phyloP scores from a whole-genome alignment of 1,140 invertebrate genomes.

The Metaphire vulgaris region DNA sequence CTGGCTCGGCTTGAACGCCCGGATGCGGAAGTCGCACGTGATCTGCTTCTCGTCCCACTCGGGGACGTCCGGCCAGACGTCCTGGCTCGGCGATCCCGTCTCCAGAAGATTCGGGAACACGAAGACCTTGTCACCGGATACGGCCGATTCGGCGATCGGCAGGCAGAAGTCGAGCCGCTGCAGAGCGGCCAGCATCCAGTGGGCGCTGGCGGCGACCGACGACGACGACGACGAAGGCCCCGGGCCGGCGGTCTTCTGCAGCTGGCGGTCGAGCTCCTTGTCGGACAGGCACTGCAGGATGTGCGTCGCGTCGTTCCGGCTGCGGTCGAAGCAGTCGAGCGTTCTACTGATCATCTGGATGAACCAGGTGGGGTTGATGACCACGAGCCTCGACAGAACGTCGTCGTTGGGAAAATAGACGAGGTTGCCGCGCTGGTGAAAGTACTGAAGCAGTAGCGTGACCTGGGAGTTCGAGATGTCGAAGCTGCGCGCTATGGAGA shows the following conservation, averaged over 20 bases:
- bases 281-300: conserved; percentile 25
- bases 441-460: conserved; percentile 28
- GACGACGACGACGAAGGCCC: too few species aligned
- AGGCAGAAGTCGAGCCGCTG: conserved; percentile 28
- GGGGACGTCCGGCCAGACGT: conserved; percentile 31
- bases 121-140: conserved; percentile 14
- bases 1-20: conserved; percentile 22
- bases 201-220: conserved; percentile 13
- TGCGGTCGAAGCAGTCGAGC: conserved; percentile 23
- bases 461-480: conserved; percentile 28
- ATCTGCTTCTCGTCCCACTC: conserved; percentile 33
- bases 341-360: conserved; percentile 22
- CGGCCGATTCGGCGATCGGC: conserved; percentile 15
- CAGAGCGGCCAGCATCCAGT: conserved; percentile 30
- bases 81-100: conserved; percentile 27
- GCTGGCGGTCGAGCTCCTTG: conserved; percentile 29
- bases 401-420: conserved; percentile 27
- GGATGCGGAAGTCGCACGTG: conserved; percentile 30
- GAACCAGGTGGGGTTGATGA: conserved; percentile 31
- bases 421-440: conserved; percentile 29
- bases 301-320: neutral
- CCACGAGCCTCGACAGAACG: conserved; percentile 22
- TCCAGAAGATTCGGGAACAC: conserved; percentile 29
- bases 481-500: conserved; percentile 29
- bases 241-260: conserved; percentile 23